These are phyloP conservation scores for Paramisgurnus dabryanus DNA, from an alignment of 2,113 vertebrate species.

Conservation along the genomic window DNA sequence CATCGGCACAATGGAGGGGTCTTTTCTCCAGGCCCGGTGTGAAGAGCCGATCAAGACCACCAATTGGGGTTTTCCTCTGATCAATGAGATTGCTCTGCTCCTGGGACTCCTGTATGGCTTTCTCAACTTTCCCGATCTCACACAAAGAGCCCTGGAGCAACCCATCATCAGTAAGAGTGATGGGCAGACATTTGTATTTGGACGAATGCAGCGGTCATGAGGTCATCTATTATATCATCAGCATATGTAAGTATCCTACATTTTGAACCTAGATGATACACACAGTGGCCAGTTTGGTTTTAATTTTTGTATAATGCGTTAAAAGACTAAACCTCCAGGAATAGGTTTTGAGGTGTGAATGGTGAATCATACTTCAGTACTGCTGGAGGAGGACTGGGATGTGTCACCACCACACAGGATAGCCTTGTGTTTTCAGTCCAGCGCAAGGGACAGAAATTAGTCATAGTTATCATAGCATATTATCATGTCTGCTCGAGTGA, in stretches of 20 bases:
- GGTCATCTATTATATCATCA: neutral
- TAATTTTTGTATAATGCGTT: neutral
- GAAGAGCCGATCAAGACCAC: slow-evolving; percentile 72
- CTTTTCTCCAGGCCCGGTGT: slow-evolving; percentile 77
- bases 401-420: slow-evolving; percentile 3
- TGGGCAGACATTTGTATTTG: neutral
- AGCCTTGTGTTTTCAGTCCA: slow-evolving; percentile 23
- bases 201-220: neutral
- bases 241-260: neutral
- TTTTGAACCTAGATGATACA: neutral
- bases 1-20: slow-evolving; percentile 59
- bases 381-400: slow-evolving; percentile 6
- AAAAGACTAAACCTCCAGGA: slow-evolving; percentile 5
- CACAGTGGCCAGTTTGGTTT: neutral
- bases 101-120: slow-evolving; percentile 74
- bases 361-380: slow-evolving; percentile 21
- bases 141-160: slow-evolving; percentile 68
- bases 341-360: slow-evolving; percentile 15
- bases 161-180: slow-evolving; percentile 62
- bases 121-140: slow-evolving; percentile 73
- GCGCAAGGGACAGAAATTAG: slow-evolving; percentile 23
- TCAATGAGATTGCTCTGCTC: slow-evolving; percentile 66
- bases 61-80: slow-evolving; percentile 74
- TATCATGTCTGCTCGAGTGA: slow-evolving; percentile 4
- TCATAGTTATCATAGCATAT: slow-evolving; percentile 27